A percentile compares a stretch with the other conserved stretches of the same genome.
Conservation (phyloP, 2,888 invertebrate species). For the Antheraea assamensis region DNA sequence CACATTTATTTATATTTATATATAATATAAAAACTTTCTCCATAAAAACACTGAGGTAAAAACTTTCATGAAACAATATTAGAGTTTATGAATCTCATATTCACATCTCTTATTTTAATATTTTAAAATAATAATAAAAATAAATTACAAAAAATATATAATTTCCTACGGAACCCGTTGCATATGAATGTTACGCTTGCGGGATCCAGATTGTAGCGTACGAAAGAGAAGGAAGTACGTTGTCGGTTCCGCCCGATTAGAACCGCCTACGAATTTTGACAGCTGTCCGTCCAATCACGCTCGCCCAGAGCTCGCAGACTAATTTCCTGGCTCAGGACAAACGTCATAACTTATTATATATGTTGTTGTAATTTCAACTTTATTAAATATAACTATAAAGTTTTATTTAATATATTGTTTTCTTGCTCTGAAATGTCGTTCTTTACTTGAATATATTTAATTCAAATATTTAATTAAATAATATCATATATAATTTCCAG, state of each 20-base stretch:
- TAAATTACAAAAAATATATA: neutral
- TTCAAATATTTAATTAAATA: constrained; percentile 1
- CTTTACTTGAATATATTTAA: neutral
- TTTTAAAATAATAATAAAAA: neutral
- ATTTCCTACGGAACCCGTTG: constrained; percentile 32
- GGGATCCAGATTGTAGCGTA: constrained; percentile 37
- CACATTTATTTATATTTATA: too few relatives aligned
- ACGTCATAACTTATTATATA: constrained; percentile 21
- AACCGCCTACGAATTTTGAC: constrained; percentile 72
- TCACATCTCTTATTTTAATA: neutral
- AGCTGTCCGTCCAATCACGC: constrained; percentile 63
- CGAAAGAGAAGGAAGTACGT: constrained; percentile 60
- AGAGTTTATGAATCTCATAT: too few relatives aligned
- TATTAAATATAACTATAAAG: neutral
- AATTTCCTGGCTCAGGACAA: constrained; percentile 33
- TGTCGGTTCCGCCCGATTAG: constrained; percentile 61
- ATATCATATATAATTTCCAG: neutral
- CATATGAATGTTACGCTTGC: constrained; percentile 18
- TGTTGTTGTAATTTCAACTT: constrained; percentile 14
- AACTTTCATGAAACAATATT: too few relatives aligned
- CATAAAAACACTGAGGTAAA: too few relatives aligned
- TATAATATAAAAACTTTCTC: too few relatives aligned
- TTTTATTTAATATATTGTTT: neutral
- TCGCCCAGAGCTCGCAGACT: constrained; percentile 37
- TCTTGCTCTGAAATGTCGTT: neutral